Evolutionary conservation across 2,113 vertebrate genomes (phyloP).

Genomic region (Silurus glanis): DNA sequence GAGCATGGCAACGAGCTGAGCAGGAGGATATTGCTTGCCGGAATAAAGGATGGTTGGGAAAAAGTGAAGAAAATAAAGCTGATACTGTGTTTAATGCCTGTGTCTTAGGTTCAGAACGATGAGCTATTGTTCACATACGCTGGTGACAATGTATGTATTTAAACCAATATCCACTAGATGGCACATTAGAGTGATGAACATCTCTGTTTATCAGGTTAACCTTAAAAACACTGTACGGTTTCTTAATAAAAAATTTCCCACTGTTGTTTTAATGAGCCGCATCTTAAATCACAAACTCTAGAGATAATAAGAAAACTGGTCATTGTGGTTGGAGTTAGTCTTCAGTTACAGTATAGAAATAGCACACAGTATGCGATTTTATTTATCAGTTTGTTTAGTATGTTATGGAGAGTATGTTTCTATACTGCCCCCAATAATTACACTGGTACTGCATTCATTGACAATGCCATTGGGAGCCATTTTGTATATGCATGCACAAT

Average conservation of each 20-base stretch:
- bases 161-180: background rate
- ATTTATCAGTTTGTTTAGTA: background rate
- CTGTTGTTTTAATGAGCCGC: background rate
- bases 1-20: background rate
- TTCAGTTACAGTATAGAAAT: background rate
- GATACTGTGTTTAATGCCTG: background rate
- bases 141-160: background rate
- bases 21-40: background rate
- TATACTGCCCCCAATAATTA: background rate
- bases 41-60: background rate
- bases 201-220: background rate
- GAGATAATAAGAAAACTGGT: background rate
- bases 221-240: background rate
- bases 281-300: background rate
- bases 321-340: background rate
- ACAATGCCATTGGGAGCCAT: background rate
- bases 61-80: background rate
- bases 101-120: background rate
- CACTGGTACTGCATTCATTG: background rate
- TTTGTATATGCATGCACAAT: background rate
- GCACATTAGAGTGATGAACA: background rate
- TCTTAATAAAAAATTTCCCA: background rate
- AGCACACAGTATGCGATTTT: background rate
- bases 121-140: background rate
- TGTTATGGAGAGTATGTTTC: background rate